phyloP scores from a whole-genome alignment of 2,113 vertebrate species.

The Calonectris borealis region DNA sequence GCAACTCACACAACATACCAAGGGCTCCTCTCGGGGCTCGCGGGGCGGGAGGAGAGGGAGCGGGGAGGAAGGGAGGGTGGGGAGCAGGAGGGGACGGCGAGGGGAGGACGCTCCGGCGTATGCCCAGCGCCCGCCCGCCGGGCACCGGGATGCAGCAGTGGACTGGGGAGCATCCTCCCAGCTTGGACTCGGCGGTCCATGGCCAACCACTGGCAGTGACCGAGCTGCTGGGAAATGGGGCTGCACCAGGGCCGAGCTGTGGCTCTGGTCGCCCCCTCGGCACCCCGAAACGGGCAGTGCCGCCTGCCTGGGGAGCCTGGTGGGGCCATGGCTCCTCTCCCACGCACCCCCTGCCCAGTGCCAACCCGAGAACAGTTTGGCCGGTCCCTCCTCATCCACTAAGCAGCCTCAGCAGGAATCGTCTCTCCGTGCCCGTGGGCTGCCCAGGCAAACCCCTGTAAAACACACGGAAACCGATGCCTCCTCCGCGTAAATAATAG shows the following conservation, averaged over 20 bases:
- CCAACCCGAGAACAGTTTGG: neutral
- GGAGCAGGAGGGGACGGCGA: neutral
- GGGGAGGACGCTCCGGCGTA: neutral
- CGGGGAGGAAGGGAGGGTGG: neutral
- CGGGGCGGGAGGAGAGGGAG: conserved; percentile 15
- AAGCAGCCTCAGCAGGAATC: neutral
- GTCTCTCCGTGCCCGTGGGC: neutral
- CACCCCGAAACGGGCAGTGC: neutral
- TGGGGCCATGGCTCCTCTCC: neutral
- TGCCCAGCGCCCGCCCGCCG: neutral
- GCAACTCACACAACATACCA: conserved; percentile 59
- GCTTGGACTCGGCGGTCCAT: fast-evolving
- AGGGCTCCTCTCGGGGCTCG: conserved; percentile 49
- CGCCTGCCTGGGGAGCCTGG: neutral
- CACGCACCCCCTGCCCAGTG: fast-evolving
- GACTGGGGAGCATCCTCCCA: neutral
- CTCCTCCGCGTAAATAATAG: conserved; percentile 52
- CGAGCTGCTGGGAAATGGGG: fast-evolving
- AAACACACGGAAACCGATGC: conserved; percentile 36
- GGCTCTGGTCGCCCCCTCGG: neutral
- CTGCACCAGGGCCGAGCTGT: fast-evolving
- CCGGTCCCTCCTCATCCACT: fast-evolving
- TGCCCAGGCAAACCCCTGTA: neutral
- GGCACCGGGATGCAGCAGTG: neutral
- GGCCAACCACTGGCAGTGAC: neutral